Percentiles rank a stretch among this genome's conserved stretches.
phyloP scores from a whole-genome alignment of 2,888 invertebrate genomes.

The Luperina testacea region DNA sequence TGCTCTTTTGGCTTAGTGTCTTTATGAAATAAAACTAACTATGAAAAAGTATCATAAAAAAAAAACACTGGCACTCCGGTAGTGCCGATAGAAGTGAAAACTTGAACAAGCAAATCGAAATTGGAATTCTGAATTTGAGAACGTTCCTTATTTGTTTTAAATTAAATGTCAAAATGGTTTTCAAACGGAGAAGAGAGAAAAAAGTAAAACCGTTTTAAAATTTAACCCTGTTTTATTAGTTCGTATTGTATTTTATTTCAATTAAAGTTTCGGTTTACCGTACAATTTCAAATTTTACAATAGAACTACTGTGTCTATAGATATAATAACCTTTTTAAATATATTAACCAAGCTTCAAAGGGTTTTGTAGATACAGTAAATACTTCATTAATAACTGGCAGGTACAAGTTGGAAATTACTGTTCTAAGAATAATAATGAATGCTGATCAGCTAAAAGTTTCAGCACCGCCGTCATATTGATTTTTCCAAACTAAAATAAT shows the following conservation, averaged over 20 bases:
- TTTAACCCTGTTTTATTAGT: slow-evolving; percentile 14
- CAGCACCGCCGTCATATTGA: slow-evolving; percentile 47
- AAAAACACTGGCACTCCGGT: too few species aligned
- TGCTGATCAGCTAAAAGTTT: slow-evolving; percentile 52
- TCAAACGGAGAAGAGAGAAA: slow-evolving; percentile 21
- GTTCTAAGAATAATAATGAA: slow-evolving; percentile 55
- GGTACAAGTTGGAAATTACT: slow-evolving; percentile 43
- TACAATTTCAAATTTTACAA: slow-evolving; percentile 48
- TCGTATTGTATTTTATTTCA: slow-evolving; percentile 43
- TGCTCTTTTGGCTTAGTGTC: not conserved
- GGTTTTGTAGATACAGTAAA: slow-evolving; percentile 55
- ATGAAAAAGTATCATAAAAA: too few species aligned
- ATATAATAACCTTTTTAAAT: slow-evolving; percentile 35
- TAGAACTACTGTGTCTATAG: slow-evolving; percentile 22
- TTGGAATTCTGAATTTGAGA: slow-evolving; percentile 32
- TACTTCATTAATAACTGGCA: slow-evolving; percentile 51
- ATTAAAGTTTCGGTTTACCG: slow-evolving; percentile 53
- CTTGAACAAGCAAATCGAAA: slow-evolving; percentile 9
- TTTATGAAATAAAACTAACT: not conserved
- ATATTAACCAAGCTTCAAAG: slow-evolving; percentile 47
- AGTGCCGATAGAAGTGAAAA: too few species aligned
- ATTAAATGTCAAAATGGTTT: slow-evolving; percentile 26
- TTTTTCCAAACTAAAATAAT: slow-evolving; percentile 65
- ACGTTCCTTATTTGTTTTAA: slow-evolving; percentile 1
- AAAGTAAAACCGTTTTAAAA: slow-evolving; percentile 10